phyloP scores from a whole-genome alignment of 2,888 invertebrate genomes.

The Hirtodrosophila trivittata region DNA sequence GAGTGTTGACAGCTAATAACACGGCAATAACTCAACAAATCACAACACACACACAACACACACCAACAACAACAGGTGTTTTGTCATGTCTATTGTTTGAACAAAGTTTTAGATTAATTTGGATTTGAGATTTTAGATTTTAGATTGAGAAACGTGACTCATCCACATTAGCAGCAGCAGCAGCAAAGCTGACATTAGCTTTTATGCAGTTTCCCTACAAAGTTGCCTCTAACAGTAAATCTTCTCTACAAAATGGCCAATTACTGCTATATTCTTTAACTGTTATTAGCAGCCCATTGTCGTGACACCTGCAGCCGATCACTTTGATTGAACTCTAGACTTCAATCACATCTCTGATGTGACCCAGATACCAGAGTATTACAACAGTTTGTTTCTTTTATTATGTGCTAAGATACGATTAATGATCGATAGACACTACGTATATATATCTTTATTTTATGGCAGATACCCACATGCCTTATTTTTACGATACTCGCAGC shows the following conservation, averaged over 20 bases:
- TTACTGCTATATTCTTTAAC: conserved; percentile 47
- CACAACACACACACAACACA: conserved; percentile 20
- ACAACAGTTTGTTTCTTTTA: conserved; percentile 51
- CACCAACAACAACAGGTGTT: conserved; percentile 26
- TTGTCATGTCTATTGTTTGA: conserved; percentile 54
- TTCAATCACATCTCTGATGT: conserved; percentile 38
- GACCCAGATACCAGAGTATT: conserved; percentile 60
- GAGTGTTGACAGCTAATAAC: conserved; percentile 62
- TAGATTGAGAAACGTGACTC: conserved; percentile 59
- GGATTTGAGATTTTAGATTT: conserved; percentile 25
- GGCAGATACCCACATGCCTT: conserved; percentile 9
- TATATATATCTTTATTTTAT: conserved; percentile 54
- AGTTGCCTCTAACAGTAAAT: conserved; percentile 34
- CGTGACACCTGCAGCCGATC: conserved; percentile 24
- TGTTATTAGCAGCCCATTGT: conserved; percentile 43
- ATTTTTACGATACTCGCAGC: conserved; percentile 50
- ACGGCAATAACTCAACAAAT: conserved; percentile 53
- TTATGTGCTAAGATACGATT: conserved; percentile 56
- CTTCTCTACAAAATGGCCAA: conserved; percentile 49
- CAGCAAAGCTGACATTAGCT: conserved; percentile 29
- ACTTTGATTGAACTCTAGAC: conserved; percentile 2
- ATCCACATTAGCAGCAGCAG: neutral
- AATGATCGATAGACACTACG: conserved; percentile 4
- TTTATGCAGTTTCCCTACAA: conserved; percentile 37
- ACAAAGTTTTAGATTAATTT: conserved; percentile 29